Conservation (phyloP, 2,797 vertebrate genomes). For the Protosalanx chinensis region DNA sequence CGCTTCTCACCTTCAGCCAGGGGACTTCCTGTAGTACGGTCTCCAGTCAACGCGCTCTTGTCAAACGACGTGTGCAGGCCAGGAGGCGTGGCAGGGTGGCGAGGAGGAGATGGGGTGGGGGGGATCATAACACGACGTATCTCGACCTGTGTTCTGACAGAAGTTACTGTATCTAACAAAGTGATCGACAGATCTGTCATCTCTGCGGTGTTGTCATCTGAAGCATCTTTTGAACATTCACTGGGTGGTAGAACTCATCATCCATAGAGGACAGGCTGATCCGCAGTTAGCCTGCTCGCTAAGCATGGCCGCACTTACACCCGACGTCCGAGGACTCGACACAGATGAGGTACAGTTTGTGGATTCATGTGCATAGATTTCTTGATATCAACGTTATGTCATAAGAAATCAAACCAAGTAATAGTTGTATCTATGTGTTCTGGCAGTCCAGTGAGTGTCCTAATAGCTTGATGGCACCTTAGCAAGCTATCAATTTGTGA, state of each 20-base stretch:
- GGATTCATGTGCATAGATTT: neutral
- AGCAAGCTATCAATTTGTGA: neutral
- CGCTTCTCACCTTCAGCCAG: no score
- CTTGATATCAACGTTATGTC: neutral
- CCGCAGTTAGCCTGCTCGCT: neutral
- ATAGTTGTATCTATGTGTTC: no score
- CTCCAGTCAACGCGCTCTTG: no score
- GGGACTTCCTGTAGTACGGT: no score
- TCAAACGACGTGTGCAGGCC: neutral
- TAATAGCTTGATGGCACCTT: neutral
- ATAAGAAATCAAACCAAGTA: no score
- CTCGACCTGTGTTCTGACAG: neutral
- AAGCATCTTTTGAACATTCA: neutral
- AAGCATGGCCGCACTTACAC: conserved; percentile 60
- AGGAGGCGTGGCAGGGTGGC: conserved; percentile 1
- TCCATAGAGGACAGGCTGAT: neutral
- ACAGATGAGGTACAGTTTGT: conserved; percentile 65
- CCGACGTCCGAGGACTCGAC: conserved; percentile 71
- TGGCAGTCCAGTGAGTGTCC: no score
- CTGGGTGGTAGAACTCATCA: neutral
- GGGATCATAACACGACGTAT: neutral
- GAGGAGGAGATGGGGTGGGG: neutral
- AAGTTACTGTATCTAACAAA: neutral
- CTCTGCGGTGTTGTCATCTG: neutral
- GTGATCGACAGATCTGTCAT: neutral